Evolutionary conservation across 2,888 invertebrate genomes (phyloP).

Genomic region (Epistrophe eligans): DNA sequence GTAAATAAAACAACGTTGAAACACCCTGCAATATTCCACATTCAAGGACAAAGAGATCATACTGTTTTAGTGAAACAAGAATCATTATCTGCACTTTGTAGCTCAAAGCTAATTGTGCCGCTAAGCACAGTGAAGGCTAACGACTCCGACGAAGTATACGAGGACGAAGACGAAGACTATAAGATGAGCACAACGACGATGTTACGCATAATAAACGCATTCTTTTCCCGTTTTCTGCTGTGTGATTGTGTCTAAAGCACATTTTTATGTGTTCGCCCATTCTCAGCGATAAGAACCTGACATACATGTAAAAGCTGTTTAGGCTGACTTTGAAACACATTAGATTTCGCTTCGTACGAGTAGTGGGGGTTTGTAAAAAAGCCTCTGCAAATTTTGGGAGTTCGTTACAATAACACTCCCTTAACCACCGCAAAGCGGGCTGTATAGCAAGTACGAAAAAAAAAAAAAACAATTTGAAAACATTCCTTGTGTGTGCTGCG

Average conservation of each 20-base stretch:
- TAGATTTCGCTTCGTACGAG: constrained; percentile 11
- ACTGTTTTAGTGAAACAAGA: constrained; percentile 3
- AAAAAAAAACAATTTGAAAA: constrained; percentile 66
- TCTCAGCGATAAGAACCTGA: constrained; percentile 39
- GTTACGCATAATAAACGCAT: constrained; percentile 66
- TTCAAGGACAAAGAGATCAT: constrained; percentile 11
- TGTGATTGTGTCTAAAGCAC: constrained; percentile 21
- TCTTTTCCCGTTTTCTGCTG: constrained; percentile 20
- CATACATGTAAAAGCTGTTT: constrained; percentile 73
- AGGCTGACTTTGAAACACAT: constrained; percentile 64
- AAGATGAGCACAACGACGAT: background rate
- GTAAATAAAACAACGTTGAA: background rate
- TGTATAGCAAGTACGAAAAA: background rate
- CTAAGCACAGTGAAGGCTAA: constrained; percentile 63
- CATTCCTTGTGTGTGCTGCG: constrained; percentile 61
- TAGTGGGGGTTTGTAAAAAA: background rate
- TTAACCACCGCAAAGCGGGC: constrained; percentile 1
- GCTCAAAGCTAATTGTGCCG: constrained; percentile 70
- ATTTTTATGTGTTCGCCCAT: constrained; percentile 59
- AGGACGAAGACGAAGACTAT: background rate
- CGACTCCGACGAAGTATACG: constrained; percentile 3
- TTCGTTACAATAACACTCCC: background rate
- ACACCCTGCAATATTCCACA: background rate
- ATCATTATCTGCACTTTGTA: constrained; percentile 41
- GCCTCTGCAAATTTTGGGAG: constrained; percentile 7